Conservation (phyloP, 1,140 invertebrate species). For the Mycetomoellerius zeteki region DNA sequence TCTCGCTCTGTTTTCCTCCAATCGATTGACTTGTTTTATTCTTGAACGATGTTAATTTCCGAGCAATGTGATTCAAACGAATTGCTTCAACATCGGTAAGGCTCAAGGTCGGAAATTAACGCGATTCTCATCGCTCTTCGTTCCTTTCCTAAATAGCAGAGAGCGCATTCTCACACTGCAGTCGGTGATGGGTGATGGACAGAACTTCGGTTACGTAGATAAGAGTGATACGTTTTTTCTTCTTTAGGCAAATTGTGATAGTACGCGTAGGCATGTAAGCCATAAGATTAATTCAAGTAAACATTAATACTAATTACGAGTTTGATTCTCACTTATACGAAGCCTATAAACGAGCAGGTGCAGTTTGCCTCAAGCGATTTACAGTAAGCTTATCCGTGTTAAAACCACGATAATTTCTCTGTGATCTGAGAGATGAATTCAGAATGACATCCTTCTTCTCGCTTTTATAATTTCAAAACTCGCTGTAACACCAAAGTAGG, state of each 20-base stretch:
- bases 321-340: slow-evolving; percentile 41
- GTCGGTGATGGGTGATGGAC: slow-evolving; percentile 11
- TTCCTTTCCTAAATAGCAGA: neutral
- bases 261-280: slow-evolving; percentile 58
- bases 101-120: slow-evolving; percentile 41
- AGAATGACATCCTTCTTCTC: neutral
- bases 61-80: slow-evolving; percentile 15
- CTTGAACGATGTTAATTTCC: slow-evolving; percentile 21
- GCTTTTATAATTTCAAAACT: neutral
- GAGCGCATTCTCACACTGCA: slow-evolving; percentile 8
- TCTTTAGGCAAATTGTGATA: slow-evolving; percentile 69
- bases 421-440: neutral
- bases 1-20: slow-evolving; percentile 38
- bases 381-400: neutral
- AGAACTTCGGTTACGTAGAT: slow-evolving; percentile 20
- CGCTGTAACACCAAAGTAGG: neutral
- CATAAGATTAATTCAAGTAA: slow-evolving; percentile 57
- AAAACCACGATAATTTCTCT: neutral
- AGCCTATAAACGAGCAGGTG: slow-evolving; percentile 31
- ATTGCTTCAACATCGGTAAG: slow-evolving; percentile 17
- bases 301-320: slow-evolving; percentile 51
- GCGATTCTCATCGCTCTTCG: slow-evolving; percentile 7
- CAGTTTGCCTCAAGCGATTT: neutral
- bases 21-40: slow-evolving; percentile 32
- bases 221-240: slow-evolving; percentile 36